A percentile compares a stretch with the other conserved stretches of the same genome.
phyloP scores from a whole-genome alignment of 2,888 invertebrate genomes.

The Leucophenga maculata region DNA sequence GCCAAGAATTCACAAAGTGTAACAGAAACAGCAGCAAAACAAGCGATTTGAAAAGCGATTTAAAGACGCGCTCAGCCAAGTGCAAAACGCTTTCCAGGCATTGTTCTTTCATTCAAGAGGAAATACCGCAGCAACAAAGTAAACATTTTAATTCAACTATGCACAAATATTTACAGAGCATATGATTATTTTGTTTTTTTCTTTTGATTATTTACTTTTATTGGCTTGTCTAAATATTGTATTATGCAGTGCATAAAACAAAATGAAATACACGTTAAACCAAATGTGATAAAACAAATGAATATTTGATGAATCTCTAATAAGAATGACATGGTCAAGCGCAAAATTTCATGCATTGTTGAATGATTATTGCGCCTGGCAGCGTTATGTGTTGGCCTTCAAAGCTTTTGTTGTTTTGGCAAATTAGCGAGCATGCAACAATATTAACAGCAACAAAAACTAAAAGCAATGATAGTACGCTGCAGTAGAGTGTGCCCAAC shows the following conservation, averaged over 20 bases:
- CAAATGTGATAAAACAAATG: neutral
- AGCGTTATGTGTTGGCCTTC: neutral
- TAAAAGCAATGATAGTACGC: neutral
- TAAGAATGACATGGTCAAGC: conserved; percentile 49
- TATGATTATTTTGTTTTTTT: neutral
- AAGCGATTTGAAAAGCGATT: neutral
- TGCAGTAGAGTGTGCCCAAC: too few relatives aligned
- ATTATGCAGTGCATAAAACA: neutral
- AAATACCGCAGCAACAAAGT: conserved; percentile 39
- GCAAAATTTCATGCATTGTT: conserved; percentile 55
- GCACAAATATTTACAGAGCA: neutral
- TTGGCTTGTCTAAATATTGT: conserved; percentile 2
- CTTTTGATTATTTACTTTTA: neutral
- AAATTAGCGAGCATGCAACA: conserved; percentile 44
- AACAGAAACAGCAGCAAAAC: conserved; percentile 21
- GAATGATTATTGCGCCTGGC: conserved; percentile 37
- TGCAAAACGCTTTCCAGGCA: conserved; percentile 24
- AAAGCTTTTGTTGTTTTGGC: conserved; percentile 49
- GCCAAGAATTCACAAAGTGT: conserved; percentile 33
- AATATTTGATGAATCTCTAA: conserved; percentile 14
- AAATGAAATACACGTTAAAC: conserved; percentile 11
- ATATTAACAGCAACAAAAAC: conserved; percentile 34
- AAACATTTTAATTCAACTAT: neutral
- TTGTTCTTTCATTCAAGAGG: conserved; percentile 5
- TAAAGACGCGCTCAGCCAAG: neutral